Percentiles rank a stretch among this genome's conserved stretches.
phyloP scores from a whole-genome alignment of 2,113 vertebrate species.

The Lepidothrix coronata region DNA sequence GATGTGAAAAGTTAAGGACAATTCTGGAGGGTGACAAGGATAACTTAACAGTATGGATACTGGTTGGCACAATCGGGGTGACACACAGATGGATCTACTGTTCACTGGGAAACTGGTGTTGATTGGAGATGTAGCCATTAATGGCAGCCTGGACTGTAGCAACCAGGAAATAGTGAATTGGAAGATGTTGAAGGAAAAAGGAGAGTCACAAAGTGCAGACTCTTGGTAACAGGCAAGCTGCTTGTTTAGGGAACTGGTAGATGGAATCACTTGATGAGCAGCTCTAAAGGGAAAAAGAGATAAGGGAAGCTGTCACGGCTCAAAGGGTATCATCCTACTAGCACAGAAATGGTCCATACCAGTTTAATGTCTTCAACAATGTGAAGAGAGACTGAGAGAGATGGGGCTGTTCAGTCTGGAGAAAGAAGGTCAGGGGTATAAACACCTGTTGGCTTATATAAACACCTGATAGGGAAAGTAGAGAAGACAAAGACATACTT shows the following conservation, averaged over 20 bases:
- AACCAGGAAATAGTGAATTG: not conserved
- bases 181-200: not conserved
- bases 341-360: not conserved
- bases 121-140: not conserved
- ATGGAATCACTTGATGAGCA: not conserved
- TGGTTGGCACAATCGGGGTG: not conserved
- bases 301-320: not conserved
- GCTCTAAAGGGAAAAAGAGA: not conserved
- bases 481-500: not conserved
- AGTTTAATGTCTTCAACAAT: not conserved
- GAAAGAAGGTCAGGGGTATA: not conserved
- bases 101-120: not conserved
- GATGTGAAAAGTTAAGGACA: not conserved
- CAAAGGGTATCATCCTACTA: not conserved
- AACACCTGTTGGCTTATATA: not conserved
- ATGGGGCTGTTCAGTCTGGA: not conserved
- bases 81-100: not conserved
- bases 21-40: not conserved
- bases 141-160: not conserved
- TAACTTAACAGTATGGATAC: not conserved
- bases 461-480: not conserved
- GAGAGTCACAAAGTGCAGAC: not conserved
- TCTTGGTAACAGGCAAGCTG: not conserved
- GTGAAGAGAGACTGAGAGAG: not conserved
- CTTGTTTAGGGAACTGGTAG: not conserved